Evolutionary conservation across 2,797 vertebrate genomes (phyloP).

Genomic region (Chelon labrosus): DNA sequence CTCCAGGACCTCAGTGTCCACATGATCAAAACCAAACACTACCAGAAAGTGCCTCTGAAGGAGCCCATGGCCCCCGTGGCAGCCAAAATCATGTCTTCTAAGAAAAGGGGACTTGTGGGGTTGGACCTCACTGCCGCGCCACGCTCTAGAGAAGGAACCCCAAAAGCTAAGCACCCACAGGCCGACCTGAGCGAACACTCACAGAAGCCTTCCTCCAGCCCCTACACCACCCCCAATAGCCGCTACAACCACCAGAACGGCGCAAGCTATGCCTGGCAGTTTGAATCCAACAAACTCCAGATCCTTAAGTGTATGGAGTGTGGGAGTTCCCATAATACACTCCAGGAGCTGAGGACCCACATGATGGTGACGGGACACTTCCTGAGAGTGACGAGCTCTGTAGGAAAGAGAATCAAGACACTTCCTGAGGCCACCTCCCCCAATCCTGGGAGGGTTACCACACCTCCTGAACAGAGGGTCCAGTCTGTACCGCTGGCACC

Average conservation of each 20-base stretch:
- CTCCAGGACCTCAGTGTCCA: slow-evolving; percentile 99
- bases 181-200: slow-evolving; percentile 85
- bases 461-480: slow-evolving; percentile 90
- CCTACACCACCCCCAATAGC: slow-evolving; percentile 89
- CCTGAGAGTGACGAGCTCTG: slow-evolving; percentile 92
- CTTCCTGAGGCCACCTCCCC: slow-evolving; percentile 88
- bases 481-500: slow-evolving; percentile 93
- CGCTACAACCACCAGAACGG: slow-evolving; percentile 93
- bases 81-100: slow-evolving; percentile 92
- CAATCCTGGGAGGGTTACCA: slow-evolving; percentile 68
- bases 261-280: slow-evolving; percentile 94
- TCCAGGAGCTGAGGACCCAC: slow-evolving; percentile 96
- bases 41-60: slow-evolving; percentile 99
- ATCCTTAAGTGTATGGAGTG: slow-evolving; percentile 99
- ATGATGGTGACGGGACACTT: slow-evolving; percentile 99
- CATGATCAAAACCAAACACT: slow-evolving; percentile 99
- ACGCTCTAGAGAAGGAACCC: slow-evolving; percentile 90
- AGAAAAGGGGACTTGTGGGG: slow-evolving; percentile 91
- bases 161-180: slow-evolving; percentile 71
- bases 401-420: slow-evolving; percentile 93
- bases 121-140: slow-evolving; percentile 91
- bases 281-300: slow-evolving; percentile 95
- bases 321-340: slow-evolving; percentile 94
- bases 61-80: slow-evolving; percentile 95
- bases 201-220: slow-evolving; percentile 89